Base-by-base conservation (phyloP, 2,797 vertebrate genomes). In the Acanthornis magna region DNA sequence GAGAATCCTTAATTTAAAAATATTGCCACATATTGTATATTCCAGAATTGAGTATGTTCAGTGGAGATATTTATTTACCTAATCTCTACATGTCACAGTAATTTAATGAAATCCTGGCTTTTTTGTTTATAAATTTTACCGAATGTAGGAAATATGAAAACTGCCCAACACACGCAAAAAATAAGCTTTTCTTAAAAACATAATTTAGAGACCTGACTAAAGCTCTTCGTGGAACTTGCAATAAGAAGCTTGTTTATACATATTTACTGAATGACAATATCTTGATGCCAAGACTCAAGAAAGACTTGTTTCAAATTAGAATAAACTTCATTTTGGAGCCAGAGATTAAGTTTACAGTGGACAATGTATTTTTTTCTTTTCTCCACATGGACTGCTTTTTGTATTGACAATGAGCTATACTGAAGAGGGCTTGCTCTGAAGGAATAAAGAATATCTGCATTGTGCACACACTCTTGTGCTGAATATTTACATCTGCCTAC, bases 401-500 rank as follows among this genome's bases (percentile, higher is more conserved):
- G 38, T 81, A 62, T 67, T 85, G 81, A 93, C 57, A 94, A 82
- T 51, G 40, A 71, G 74, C 47, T 73, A 30, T 76, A 77, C 48
- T 72, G 89, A 76, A 70, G 65, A 92, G 74, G 27, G 40, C 32
- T 87, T 95, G 23, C 43, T 95, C 42, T 89, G 43, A 70, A 95
- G 57, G 57, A 94, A 81, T 88, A 88, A 92, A 91, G 73, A 83
- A 77, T 71, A 88, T 92, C 62, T 89, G 54, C 70, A 87, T 66
- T 95, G 50, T 87, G 77, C 83, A 85, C 67, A 91, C 70, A 88
- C 85, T 91, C 79, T 94, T 85, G 72, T 94, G 89, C 43, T 96
- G 95, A 95, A 92, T 93, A 96, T 96, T 96, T 97, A 91, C 90
- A 91, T 92, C 93, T 95, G 57, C 75, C 83, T 96, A 89, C 36